Evolutionary conservation across 2,888 invertebrate genomes (phyloP).

Genomic region (Lithodes maja): DNA sequence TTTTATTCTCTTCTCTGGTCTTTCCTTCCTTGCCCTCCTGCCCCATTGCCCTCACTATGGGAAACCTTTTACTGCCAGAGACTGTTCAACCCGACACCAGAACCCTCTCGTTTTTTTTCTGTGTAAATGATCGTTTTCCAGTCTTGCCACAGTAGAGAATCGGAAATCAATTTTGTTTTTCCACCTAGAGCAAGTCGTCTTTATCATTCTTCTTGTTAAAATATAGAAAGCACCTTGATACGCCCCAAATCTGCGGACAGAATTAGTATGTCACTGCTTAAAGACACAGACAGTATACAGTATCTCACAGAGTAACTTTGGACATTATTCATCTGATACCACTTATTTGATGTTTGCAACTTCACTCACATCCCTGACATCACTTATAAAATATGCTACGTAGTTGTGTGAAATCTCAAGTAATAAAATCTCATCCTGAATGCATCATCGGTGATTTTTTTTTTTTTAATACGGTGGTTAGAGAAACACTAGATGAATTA

Average conservation of each 20-base stretch:
- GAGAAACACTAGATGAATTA: slow-evolving; percentile 60
- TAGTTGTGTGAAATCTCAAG: slow-evolving; percentile 52
- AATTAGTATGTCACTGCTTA: slow-evolving; percentile 34
- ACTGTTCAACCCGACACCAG: slow-evolving; percentile 53
- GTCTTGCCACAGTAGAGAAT: slow-evolving; percentile 52
- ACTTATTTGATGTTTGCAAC: slow-evolving; percentile 48
- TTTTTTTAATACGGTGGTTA: slow-evolving; percentile 64
- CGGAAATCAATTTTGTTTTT: slow-evolving; percentile 26
- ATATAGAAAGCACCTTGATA: slow-evolving; percentile 47
- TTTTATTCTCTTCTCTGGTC: slow-evolving; percentile 51
- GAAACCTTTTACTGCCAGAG: slow-evolving; percentile 48
- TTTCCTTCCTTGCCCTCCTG: slow-evolving; percentile 60
- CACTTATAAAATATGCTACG: slow-evolving; percentile 34
- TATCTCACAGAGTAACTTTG: slow-evolving; percentile 41
- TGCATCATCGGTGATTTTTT: slow-evolving; percentile 65
- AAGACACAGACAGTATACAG: slow-evolving; percentile 42
- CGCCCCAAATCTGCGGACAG: slow-evolving; percentile 47
- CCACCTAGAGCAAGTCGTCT: slow-evolving; percentile 23
- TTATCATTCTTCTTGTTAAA: slow-evolving; percentile 32
- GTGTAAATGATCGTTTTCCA: slow-evolving; percentile 39
- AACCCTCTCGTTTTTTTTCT: slow-evolving; percentile 29
- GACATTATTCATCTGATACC: slow-evolving; percentile 51
- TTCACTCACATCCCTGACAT: slow-evolving; percentile 58
- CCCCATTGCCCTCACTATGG: slow-evolving; percentile 39
- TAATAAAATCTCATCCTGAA: slow-evolving; percentile 60